phyloP scores from a whole-genome alignment of 1,140 invertebrate genomes.

The Amphibalanus amphitrite region DNA sequence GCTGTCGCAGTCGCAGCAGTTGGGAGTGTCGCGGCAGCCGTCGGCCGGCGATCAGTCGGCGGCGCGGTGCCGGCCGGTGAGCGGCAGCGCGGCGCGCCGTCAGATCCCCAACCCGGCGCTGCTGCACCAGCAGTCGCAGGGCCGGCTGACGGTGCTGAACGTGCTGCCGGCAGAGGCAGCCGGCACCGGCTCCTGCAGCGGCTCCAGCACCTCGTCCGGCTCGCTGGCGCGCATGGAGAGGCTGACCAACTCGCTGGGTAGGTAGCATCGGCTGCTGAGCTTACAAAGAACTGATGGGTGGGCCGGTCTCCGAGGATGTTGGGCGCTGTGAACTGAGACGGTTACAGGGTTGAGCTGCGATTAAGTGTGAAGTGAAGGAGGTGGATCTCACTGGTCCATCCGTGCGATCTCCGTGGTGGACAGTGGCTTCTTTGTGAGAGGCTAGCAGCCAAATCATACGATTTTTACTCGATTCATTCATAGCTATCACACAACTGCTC shows the following conservation, averaged over 20 bases:
- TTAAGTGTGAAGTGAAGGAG: no score
- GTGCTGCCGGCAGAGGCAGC: not conserved
- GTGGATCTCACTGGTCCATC: no score
- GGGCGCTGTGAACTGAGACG: not conserved
- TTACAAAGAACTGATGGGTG: not conserved
- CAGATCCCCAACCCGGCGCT: slow-evolving; percentile 20
- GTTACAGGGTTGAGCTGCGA: not conserved
- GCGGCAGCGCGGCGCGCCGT: not conserved
- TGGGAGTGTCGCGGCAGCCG: not conserved
- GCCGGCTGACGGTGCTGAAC: slow-evolving; percentile 13
- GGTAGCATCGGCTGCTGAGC: not conserved
- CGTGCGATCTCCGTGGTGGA: no score
- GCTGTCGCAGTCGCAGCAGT: not conserved
- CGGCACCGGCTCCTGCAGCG: not conserved
- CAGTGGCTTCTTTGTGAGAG: no score
- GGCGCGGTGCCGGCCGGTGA: no score
- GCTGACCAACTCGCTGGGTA: slow-evolving; percentile 3
- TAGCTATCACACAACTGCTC: no score
- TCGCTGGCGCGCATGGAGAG: not conserved
- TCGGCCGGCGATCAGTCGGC: no score
- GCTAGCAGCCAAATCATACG: no score
- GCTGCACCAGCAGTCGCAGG: slow-evolving; percentile 17
- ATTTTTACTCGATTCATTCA: no score
- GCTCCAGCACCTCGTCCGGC: not conserved
- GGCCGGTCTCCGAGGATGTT: no score